phyloP scores from a whole-genome alignment of 2,888 invertebrate species.

The Orgyia antiqua region DNA sequence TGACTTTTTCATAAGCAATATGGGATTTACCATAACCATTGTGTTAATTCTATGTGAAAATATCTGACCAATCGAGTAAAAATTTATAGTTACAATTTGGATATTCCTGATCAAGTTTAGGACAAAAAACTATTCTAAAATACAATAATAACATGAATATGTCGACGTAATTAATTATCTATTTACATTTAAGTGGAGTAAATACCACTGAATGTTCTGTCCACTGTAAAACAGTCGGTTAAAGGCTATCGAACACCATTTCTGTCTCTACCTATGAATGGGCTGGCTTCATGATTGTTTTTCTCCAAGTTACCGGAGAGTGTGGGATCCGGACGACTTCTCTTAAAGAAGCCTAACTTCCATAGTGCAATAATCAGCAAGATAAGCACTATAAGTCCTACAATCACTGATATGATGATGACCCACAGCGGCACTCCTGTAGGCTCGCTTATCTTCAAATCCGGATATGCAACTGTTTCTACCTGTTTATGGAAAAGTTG shows the following conservation, averaged over 20 bases:
- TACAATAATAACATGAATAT: too few species aligned
- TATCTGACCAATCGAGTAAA: too few species aligned
- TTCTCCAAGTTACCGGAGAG: conserved; percentile 88
- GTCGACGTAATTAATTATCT: too few species aligned
- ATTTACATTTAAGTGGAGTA: conserved; percentile 25
- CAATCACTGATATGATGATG: conserved; percentile 88
- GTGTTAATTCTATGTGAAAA: too few species aligned
- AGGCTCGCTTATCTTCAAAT: conserved; percentile 85
- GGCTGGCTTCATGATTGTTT: conserved; percentile 83
- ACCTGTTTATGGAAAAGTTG: conserved; percentile 80
- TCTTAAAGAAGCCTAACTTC: conserved; percentile 94
- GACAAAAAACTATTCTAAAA: too few species aligned
- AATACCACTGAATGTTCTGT: conserved; percentile 20
- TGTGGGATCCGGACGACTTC: conserved; percentile 90
- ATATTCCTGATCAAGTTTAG: too few species aligned
- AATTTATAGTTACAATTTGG: too few species aligned
- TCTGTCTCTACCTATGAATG: conserved; percentile 73
- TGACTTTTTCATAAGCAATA: too few species aligned
- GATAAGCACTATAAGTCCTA: conserved; percentile 89
- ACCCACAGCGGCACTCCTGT: conserved; percentile 91
- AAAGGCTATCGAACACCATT: conserved; percentile 67
- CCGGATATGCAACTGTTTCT: conserved; percentile 90
- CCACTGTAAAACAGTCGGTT: conserved; percentile 26
- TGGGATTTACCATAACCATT: too few species aligned
- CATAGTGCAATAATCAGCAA: conserved; percentile 88